These are phyloP conservation scores for Ganaspis brasiliensis DNA, from an alignment of 2,888 invertebrate species.

Conservation along the genomic window DNA sequence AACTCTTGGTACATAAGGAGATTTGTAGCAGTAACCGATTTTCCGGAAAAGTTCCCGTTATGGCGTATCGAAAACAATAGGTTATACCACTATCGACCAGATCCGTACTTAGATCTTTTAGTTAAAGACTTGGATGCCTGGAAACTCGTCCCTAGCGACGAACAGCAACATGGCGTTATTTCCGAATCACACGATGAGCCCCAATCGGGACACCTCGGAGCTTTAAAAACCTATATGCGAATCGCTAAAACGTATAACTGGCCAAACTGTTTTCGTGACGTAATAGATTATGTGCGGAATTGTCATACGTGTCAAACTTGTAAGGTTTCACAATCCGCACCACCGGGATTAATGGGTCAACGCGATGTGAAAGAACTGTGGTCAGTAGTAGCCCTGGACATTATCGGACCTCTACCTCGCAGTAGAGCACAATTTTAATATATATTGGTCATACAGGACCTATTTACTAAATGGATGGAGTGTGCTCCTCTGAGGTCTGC, in stretches of 20 bases:
- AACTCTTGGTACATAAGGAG: neutral
- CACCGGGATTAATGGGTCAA: neutral
- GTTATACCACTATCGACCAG: neutral
- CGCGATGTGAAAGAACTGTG: neutral
- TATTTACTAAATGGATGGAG: constrained; percentile 42
- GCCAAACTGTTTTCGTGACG: neutral
- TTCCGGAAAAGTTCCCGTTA: neutral
- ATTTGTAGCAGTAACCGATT: neutral
- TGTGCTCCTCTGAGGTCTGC: constrained; percentile 26
- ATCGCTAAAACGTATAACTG: neutral
- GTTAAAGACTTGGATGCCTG: neutral
- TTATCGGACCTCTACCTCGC: too few species aligned
- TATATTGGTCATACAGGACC: too few species aligned
- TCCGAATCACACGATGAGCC: neutral
- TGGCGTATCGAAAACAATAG: neutral
- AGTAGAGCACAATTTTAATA: too few species aligned
- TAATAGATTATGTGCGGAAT: neutral
- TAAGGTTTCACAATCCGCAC: neutral
- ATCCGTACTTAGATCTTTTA: neutral
- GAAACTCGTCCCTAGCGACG: neutral
- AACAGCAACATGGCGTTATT: neutral
- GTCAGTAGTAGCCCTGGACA: too few species aligned
- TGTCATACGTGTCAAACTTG: neutral
- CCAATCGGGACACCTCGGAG: constrained; percentile 24
- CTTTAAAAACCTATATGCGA: constrained; percentile 18